Evolutionary conservation across 1,140 invertebrate species (phyloP), one percentile per base, ranked within the genome.

Genomic region (Lanistes nyassanus): DNA sequence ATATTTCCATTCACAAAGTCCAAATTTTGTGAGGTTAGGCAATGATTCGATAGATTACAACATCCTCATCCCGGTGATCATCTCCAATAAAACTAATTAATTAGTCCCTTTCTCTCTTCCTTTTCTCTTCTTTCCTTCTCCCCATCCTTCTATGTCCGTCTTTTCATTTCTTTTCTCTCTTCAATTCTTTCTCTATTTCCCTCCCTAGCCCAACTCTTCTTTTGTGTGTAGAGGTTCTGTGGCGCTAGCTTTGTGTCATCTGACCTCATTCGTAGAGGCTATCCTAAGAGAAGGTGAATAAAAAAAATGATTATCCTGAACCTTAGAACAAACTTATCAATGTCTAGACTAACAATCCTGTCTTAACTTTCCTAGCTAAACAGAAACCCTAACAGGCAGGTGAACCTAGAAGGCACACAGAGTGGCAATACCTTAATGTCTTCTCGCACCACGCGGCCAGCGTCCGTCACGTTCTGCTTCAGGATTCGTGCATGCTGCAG

Each of bases 401-500:
- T 55, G 13, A n/a, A 13, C n/a, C 13, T 55, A n/a, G 53, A n/a
- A 13, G 53, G 53, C 13, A 23, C 16, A 23, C 39, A 2, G 39
- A 16, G 21, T 19, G 29, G 23, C 53, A 79, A 66, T 87, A 96
- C 94, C 90, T 95, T 93, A 26, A 93, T 94, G 87, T 98, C 96
- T 79, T 93, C 93, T 85, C 92, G 94, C 58, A 98, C 96, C 76
- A 98, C 95, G 34, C 74, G 76, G 5, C 94, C 95, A 53, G 96
- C 95, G 34, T 94, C 92, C 80, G 93, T 91, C 7, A 95, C 94
- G 86, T 97, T 96, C 85, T 97, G 95, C 88, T 97, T 97, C 36
- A 98, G 92, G 85, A 92, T 96, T 72, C 92, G 93, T 0, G 96
- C 95, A 79, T 98, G 91, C n/a, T 92, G 90, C 3, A 98, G 89